A percentile compares a stretch with the other conserved stretches of the same genome.
Conservation (phyloP, 1,140 invertebrate species). For the Drosophila sp. region DNA sequence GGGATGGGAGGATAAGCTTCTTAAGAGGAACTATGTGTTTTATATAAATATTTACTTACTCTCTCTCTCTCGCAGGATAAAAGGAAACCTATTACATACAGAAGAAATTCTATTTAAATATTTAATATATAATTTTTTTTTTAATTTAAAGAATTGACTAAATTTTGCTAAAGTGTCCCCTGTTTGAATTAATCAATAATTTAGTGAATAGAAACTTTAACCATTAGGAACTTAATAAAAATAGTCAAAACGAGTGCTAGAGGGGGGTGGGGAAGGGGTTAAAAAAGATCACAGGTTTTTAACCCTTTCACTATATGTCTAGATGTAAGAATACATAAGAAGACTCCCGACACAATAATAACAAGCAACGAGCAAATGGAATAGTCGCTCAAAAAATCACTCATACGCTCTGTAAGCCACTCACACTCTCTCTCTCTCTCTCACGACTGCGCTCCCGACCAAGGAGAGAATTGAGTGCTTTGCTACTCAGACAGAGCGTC, state of each 20-base stretch:
- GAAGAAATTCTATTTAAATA: conserved; percentile 14
- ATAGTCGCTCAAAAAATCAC: conserved; percentile 58
- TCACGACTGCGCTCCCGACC: conserved; percentile 43
- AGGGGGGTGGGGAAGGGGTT: neutral
- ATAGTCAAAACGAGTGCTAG: conserved; percentile 17
- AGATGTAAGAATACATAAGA: conserved; percentile 64
- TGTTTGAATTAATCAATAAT: conserved; percentile 26
- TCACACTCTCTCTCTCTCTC: conserved; percentile 19
- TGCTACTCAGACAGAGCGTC: conserved; percentile 60
- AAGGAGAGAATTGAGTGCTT: conserved; percentile 47
- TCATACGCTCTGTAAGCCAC: conserved; percentile 48
- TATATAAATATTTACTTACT: conserved; percentile 3
- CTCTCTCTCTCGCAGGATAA: neutral
- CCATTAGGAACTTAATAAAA: conserved; percentile 9
- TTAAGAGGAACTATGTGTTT: conserved; percentile 11
- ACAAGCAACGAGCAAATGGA: conserved; percentile 5
- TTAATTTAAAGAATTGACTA: neutral
- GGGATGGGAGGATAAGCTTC: neutral
- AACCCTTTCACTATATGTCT: conserved; percentile 79
- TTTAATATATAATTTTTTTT: conserved; percentile 3
- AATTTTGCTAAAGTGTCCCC: neutral
- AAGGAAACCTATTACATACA: neutral
- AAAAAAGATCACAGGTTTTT: conserved; percentile 71
- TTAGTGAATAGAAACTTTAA: neutral
- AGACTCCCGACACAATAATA: conserved; percentile 36